phyloP scores from a whole-genome alignment of 2,113 vertebrate species.

The Cavia aperea region DNA sequence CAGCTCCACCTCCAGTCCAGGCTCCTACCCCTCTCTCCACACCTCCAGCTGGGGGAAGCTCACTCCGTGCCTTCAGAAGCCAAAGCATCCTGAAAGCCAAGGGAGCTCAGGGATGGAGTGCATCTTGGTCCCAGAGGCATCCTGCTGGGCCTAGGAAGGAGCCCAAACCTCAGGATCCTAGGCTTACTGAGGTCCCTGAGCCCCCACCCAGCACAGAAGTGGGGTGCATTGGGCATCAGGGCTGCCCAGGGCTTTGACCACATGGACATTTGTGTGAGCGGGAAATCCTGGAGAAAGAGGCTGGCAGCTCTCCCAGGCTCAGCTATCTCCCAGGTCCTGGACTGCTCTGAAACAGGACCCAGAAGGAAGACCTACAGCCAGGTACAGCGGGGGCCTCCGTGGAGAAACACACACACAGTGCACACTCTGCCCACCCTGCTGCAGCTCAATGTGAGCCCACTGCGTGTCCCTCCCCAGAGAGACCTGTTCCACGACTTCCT shows the following conservation, averaged over 20 bases:
- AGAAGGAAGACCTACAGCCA: neutral
- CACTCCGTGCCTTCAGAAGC: neutral
- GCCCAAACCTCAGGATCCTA: neutral
- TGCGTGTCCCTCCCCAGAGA: neutral
- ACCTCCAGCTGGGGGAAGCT: neutral
- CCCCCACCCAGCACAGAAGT: neutral
- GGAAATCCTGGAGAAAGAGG: neutral
- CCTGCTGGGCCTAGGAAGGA: rapidly evolving
- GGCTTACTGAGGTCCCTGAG: neutral
- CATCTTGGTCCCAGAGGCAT: too few relatives aligned
- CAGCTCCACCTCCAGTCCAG: neutral
- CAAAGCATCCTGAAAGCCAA: neutral
- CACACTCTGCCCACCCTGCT: neutral
- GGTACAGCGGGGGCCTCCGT: neutral
- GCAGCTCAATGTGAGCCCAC: neutral
- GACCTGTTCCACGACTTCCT: neutral
- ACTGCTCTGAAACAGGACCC: neutral
- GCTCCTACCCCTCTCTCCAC: neutral
- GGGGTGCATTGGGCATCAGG: neutral
- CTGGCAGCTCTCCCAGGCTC: neutral
- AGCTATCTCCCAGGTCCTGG: neutral
- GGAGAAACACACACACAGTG: neutral
- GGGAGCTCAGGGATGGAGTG: too few relatives aligned
- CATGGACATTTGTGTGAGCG: neutral
- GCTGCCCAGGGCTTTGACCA: neutral